A percentile compares a stretch with the other conserved stretches of the same genome.
These are phyloP conservation scores for Anolis sagrei DNA, from an alignment of 2,113 vertebrate species.

Conservation along the genomic window DNA sequence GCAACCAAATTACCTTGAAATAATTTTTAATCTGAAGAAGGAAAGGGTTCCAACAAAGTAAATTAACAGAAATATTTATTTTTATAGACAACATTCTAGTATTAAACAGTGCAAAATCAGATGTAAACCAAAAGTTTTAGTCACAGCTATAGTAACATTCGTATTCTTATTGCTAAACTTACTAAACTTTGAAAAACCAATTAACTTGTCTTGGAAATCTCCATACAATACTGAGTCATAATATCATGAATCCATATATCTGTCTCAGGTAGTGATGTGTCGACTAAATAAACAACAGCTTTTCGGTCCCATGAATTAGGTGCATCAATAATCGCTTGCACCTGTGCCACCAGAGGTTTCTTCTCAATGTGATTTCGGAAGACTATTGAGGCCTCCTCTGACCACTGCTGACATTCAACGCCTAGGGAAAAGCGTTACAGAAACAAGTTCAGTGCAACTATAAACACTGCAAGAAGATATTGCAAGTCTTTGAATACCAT, in stretches of 20 bases:
- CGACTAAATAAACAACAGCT: constrained; percentile 87
- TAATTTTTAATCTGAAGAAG: not conserved
- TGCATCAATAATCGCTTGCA: constrained; percentile 82
- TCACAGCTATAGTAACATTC: constrained; percentile 65
- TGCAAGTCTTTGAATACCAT: not conserved
- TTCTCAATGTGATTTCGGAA: constrained; percentile 95
- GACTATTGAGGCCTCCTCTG: constrained; percentile 90
- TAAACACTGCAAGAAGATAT: not conserved
- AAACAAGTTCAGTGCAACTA: constrained; percentile 29
- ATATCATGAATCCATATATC: constrained; percentile 94
- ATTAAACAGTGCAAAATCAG: constrained; percentile 76
- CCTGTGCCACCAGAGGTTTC: constrained; percentile 87
- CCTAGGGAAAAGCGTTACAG: constrained; percentile 75
- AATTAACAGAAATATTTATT: constrained; percentile 32
- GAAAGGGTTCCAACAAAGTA: constrained; percentile 25
- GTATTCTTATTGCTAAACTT: constrained; percentile 59
- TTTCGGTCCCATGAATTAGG: constrained; percentile 81
- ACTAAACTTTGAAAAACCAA: constrained; percentile 61
- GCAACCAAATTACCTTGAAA: not conserved
- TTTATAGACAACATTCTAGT: constrained; percentile 73
- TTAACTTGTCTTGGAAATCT: constrained; percentile 76
- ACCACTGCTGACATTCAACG: constrained; percentile 84
- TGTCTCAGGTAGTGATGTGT: constrained; percentile 82
- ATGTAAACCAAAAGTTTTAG: constrained; percentile 65
- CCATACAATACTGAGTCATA: constrained; percentile 81